Base-by-base conservation (phyloP, 2,888 invertebrate species). In the Athripsodes cinereus region DNA sequence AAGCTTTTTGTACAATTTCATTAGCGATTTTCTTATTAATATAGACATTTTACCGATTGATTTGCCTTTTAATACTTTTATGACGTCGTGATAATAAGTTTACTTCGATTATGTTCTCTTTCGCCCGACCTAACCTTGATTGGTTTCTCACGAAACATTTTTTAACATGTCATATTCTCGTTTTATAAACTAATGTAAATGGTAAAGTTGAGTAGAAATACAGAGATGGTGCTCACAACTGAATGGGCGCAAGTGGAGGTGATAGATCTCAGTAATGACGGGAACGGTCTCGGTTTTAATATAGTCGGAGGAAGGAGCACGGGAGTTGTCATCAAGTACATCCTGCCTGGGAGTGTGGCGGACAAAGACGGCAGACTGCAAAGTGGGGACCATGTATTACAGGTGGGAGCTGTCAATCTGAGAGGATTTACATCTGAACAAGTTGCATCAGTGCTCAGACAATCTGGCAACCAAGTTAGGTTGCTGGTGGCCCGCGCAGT, bases 201-300 rank as follows among this genome's bases (percentile, higher is more conserved):
- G 78, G 78, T 78, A 71, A 65, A 58, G 52, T 74, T 71, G 69
- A 70, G 69, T 67, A 51, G 31, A 22, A 44, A 48, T 18, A 67
- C 67, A 70, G 76, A 74, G 71, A 85, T 86, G 86, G 86, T 86
- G 86, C 84, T 98, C 80, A 96, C 93, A 79, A 97, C 97, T 74
- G 98, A 98, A 84, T 98, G 96, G 96, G 96, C 96, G 68, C 97
- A 98, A 83, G 95, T 99, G 74, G 98, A 99, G 86, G 93, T 96
- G 70, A 95, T 99, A 75, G 97, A 98, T 78, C 84, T 99, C 69
- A 84, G 90, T 67, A 98, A 98, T 76, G 97, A 98, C 82, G 97
- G 96, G 67, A 92, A 94, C 69, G 96, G 97, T 55, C 85, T 98
- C 68, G 99, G 99, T 64, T 99, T 99, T 77, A 98, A 98, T 67